These are phyloP conservation scores for Sphaerodactylus townsendi DNA, from an alignment of 2,113 vertebrate species.

Conservation along the genomic window DNA sequence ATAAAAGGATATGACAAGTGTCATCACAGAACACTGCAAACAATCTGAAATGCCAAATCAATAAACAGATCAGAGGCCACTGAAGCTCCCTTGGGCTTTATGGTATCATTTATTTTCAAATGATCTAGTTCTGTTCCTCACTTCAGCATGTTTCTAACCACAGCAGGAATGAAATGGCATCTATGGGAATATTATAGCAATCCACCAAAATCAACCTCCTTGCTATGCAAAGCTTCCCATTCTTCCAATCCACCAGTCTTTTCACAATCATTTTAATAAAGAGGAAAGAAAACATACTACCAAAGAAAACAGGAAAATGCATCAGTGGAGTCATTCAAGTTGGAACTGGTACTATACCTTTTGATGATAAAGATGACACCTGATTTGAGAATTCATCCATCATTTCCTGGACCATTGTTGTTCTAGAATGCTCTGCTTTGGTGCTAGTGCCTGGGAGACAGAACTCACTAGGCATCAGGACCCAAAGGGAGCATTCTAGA, in stretches of 20 bases:
- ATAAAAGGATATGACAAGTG: too few species aligned
- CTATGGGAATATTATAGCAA: neutral
- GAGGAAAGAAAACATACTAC: neutral
- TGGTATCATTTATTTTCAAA: neutral
- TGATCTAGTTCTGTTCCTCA: neutral
- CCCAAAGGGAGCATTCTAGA: too few species aligned
- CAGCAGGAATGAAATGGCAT: neutral
- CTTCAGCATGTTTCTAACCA: neutral
- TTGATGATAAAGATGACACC: too few species aligned
- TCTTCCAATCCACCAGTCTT: neutral
- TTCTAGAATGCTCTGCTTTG: too few species aligned
- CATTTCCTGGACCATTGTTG: too few species aligned
- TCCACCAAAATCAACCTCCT: neutral
- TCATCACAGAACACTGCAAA: neutral
- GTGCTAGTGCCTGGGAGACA: too few species aligned
- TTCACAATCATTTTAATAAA: constrained; percentile 7
- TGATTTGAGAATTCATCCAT: too few species aligned
- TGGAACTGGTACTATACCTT: constrained; percentile 12
- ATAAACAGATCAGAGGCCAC: neutral
- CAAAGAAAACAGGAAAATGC: neutral
- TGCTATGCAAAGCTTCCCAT: neutral
- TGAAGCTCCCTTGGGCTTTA: neutral
- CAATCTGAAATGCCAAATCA: neutral
- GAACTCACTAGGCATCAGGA: too few species aligned
- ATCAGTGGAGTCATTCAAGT: constrained; percentile 17